Evolutionary conservation across 2,888 invertebrate species (phyloP).

Genomic region (Plebejus anna): DNA sequence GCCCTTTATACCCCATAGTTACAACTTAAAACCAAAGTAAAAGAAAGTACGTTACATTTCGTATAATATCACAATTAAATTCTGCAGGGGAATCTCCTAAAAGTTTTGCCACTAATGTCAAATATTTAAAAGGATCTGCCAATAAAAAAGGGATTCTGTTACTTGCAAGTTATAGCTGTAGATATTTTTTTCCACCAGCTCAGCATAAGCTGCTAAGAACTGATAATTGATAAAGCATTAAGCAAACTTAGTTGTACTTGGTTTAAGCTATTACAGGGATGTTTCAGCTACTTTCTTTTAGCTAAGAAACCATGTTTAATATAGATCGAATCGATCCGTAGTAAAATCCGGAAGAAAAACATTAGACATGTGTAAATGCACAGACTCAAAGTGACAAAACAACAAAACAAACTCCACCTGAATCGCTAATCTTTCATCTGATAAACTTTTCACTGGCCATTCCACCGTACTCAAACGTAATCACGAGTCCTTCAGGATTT

Average conservation of each 20-base stretch:
- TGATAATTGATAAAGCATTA: too few species aligned
- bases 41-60: background rate
- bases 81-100: background rate
- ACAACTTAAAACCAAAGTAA: background rate
- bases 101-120: background rate
- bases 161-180: too few species aligned
- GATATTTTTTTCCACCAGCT: too few species aligned
- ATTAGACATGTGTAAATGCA: too few species aligned
- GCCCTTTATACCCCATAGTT: background rate
- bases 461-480: conserved; percentile 45
- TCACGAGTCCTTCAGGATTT: conserved; percentile 48
- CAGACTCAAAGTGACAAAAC: background rate
- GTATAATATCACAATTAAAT: background rate
- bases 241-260: too few species aligned
- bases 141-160: background rate
- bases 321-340: too few species aligned
- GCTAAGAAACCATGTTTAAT: too few species aligned
- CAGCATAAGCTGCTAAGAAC: too few species aligned
- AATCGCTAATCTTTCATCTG: conserved; percentile 17
- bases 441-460: conserved; percentile 24
- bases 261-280: too few species aligned
- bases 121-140: background rate
- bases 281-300: too few species aligned
- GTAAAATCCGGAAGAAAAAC: too few species aligned
- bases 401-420: background rate